phyloP scores from a whole-genome alignment of 2,113 vertebrate species.

The Gymnocephalus cernua region DNA sequence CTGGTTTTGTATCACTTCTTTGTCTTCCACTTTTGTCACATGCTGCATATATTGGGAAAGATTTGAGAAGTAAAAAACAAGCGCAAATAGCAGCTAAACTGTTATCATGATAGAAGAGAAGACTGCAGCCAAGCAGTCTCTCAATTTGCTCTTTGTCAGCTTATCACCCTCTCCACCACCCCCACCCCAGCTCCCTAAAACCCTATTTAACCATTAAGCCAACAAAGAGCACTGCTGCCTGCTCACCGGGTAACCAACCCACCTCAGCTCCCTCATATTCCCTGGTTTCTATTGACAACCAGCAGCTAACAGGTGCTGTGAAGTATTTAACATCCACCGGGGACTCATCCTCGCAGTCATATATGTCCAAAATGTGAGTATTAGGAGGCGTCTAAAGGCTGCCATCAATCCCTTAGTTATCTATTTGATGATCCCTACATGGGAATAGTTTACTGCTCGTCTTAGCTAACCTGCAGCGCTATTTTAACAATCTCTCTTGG shows the following conservation, averaged over 20 bases:
- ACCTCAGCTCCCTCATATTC: conserved; percentile 32
- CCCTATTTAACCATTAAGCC: conserved; percentile 58
- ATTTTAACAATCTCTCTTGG: conserved; percentile 79
- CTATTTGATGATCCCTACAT: conserved; percentile 71
- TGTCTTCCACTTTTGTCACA: conserved; percentile 3
- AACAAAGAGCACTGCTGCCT: conserved; percentile 37
- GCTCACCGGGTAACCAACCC: conserved; percentile 44
- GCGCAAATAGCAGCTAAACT: conserved; percentile 23
- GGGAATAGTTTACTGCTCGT: conserved; percentile 67
- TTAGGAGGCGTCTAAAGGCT: conserved; percentile 69
- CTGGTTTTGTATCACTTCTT: background rate
- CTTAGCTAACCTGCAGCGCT: conserved; percentile 69
- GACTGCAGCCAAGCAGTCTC: conserved; percentile 33
- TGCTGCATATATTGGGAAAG: background rate
- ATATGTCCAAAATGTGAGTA: conserved; percentile 68
- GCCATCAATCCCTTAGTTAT: conserved; percentile 73
- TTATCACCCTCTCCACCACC: conserved; percentile 37
- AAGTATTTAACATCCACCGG: conserved; percentile 67
- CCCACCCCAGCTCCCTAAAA: conserved; percentile 31
- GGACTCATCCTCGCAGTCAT: conserved; percentile 69
- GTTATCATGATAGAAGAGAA: conserved; percentile 25
- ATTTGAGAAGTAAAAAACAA: background rate
- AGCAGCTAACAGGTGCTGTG: conserved; percentile 52
- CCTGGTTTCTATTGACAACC: conserved; percentile 64
- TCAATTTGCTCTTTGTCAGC: conserved; percentile 51